Conservation (phyloP, 2,113 vertebrate genomes). For the Ifrita kowaldi region DNA sequence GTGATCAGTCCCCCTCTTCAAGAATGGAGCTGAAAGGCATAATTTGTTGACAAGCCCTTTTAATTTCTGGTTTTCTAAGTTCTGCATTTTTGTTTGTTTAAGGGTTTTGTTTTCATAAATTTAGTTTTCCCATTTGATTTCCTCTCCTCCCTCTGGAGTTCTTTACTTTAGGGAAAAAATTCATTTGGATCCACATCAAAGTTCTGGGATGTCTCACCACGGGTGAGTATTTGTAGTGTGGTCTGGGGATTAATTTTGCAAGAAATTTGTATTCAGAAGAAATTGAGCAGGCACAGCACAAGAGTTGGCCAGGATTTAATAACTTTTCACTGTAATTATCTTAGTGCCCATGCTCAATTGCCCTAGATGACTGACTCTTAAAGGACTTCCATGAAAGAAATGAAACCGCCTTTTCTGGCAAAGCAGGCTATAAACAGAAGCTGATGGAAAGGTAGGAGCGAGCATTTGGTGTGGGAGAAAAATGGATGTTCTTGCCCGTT, state of each 20-base stretch:
- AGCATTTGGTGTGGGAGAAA: neutral
- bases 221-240: neutral
- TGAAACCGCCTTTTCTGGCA: conserved; percentile 5
- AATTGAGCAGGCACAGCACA: neutral
- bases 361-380: neutral
- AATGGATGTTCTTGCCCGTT: neutral
- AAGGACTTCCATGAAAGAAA: conserved; percentile 2
- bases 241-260: neutral
- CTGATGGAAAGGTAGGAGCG: neutral
- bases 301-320: neutral
- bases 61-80: neutral
- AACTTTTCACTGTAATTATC: conserved; percentile 32
- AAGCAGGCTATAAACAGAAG: neutral
- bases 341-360: neutral
- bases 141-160: neutral
- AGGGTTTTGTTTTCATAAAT: neutral
- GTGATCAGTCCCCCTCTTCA: neutral
- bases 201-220: neutral
- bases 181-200: neutral
- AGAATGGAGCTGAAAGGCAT: neutral
- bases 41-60: neutral
- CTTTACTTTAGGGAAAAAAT: neutral
- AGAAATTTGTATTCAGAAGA: conserved; percentile 9
- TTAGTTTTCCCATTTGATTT: neutral
- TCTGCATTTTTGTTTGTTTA: neutral